Base-by-base conservation (phyloP, 2,888 invertebrate species). In the Clostera curtula region DNA sequence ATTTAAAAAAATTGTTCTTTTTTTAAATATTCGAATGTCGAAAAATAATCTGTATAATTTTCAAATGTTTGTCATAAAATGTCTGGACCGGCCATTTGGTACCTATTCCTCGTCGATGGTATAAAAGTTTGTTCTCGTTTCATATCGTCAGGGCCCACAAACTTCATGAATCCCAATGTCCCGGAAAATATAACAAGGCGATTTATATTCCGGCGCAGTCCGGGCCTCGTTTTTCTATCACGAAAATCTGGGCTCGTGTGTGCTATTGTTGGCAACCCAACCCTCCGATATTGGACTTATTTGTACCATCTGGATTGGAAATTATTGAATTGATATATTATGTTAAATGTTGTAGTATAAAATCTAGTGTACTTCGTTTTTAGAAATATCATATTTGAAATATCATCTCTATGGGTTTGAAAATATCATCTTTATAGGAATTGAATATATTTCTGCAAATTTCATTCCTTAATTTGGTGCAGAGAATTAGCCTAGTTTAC, bases 121-220 rank as follows among this genome's bases (percentile, higher is more conserved):
- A 45, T 49, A 46, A 43, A 46, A 39, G 50, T 48, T 40, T 54
- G 50, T 61, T 56, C 58, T 52, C 48, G 60, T 55, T 57, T 55
- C 62, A 59, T 62, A 57, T 63, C 70, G 75, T 66, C 70, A 70
- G 58, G 74, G 61, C 58, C 58, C 72, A 65, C 71, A 70, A 70
- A 76, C 73, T 77, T 56, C 73, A 83, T 83, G 83, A 83, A 82
- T 83, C 65, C 66, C 74, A 83, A 82, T 83, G 79, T 75, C 49
- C 72, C 76, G 75, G 79, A 77, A 82, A 82, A 83, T 80, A 76
- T 83, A 82, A 83, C 69, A 71, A 82, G 80, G 64, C 72, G 70
- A 82, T 83, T 83, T 83, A 80, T 83, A 83, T 83, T 74, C 83
- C 62, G 59, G 64, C 59, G 63, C 47, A 65, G 75, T 67, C 53